These are phyloP conservation scores for Oreamnos americanus DNA, from an alignment of 2,113 vertebrate genomes.

Conservation along the genomic window DNA sequence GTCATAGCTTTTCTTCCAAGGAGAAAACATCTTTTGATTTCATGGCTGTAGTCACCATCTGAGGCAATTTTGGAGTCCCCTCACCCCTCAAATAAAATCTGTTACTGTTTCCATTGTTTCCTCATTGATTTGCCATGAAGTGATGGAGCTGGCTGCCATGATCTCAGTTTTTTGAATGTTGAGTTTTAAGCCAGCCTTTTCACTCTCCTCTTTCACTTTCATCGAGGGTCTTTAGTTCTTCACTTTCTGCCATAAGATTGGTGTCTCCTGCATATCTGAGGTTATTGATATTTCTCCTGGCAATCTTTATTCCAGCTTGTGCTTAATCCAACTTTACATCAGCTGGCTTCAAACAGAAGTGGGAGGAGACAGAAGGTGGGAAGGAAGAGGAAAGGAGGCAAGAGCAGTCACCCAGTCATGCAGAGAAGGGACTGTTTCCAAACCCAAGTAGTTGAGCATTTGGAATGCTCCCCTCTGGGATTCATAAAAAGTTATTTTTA, in stretches of 20 bases:
- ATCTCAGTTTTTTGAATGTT: not conserved
- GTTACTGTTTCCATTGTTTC: not conserved
- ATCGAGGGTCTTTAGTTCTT: not conserved
- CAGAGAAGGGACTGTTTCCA: not conserved
- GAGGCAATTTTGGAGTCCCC: not conserved
- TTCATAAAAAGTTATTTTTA: not conserved
- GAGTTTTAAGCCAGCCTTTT: not conserved
- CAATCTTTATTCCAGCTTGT: not conserved
- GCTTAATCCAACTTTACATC: not conserved
- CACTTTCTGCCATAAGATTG: not conserved
- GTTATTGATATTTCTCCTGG: not conserved
- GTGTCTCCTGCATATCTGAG: not conserved
- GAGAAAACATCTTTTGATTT: not conserved
- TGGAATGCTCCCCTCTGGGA: not conserved
- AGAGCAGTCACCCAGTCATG: not conserved
- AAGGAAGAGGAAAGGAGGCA: not conserved
- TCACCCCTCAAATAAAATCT: not conserved
- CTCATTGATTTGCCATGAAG: not conserved
- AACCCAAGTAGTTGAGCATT: fast-evolving
- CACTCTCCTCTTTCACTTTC: not conserved
- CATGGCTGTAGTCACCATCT: not conserved
- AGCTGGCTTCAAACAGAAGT: not conserved
- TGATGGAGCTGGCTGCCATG: not conserved
- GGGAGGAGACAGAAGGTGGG: not conserved
- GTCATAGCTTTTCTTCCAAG: not conserved